Percentiles rank a stretch among this genome's conserved stretches.
Conservation (phyloP, 1,140 invertebrate species). For the Babylonia areolata region DNA sequence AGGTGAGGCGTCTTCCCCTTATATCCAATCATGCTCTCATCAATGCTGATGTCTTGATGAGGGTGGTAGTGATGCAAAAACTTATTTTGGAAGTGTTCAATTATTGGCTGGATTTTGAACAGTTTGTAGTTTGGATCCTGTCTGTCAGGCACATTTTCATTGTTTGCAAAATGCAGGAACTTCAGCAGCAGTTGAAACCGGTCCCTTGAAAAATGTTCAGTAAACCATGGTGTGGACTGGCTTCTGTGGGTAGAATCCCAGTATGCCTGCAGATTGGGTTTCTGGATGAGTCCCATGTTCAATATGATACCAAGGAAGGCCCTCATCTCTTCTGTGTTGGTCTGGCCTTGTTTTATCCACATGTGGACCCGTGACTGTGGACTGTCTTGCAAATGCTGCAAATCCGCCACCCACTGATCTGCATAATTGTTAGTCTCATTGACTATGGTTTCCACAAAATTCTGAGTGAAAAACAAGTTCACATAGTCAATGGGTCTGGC, state of each 20-base stretch:
- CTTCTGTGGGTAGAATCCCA: slow-evolving; percentile 5
- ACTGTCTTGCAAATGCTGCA: not conserved
- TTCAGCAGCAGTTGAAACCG: slow-evolving; percentile 9
- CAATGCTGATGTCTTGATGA: not conserved
- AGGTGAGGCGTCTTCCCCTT: slow-evolving; percentile 9
- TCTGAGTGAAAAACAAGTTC: not conserved
- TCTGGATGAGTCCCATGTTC: slow-evolving; percentile 9
- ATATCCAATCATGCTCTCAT: slow-evolving; percentile 5
- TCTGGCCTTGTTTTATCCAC: not conserved
- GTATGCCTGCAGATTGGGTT: not conserved
- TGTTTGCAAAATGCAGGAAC: slow-evolving; percentile 21
- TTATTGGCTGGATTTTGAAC: not conserved
- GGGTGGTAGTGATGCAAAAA: not conserved
- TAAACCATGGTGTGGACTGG: slow-evolving; percentile 21
- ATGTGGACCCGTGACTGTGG: not conserved
- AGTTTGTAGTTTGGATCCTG: not conserved
- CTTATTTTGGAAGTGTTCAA: not conserved
- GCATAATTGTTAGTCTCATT: not conserved
- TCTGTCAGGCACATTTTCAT: not conserved
- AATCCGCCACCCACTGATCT: not conserved
- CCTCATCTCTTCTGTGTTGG: not conserved
- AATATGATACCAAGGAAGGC: not conserved
- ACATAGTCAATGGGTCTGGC: not conserved
- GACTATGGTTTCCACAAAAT: not conserved
- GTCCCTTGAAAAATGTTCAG: not conserved